Base-by-base conservation (phyloP, 1,140 invertebrate species). In the Dryas iulia region DNA sequence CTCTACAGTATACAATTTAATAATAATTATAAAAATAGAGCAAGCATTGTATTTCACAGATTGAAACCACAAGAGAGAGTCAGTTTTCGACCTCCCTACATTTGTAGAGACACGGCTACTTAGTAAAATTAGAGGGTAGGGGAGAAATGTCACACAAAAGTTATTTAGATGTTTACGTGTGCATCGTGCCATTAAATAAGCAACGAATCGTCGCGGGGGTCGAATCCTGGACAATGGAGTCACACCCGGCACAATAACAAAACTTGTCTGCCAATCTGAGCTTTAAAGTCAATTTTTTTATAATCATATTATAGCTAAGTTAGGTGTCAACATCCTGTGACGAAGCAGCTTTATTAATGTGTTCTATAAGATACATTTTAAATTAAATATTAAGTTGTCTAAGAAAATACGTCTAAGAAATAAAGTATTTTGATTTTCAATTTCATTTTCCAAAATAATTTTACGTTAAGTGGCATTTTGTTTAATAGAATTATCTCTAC, bases 121-220 rank as follows among this genome's bases (percentile, higher is more conserved):
- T 87, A 90, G 86, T 82, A 79, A 90, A 90, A 90, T 90, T 87
- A 89, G 81, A 82, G 84, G 83, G 79, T 79, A 77, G 83, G 86
- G 84, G 86, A 82, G 80, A 83, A 78, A 62, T 87, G 86, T 86
- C 84, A 86, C 84, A 85, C 86, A 87, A 88, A 90, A 89, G 86
- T 89, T 89, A 91, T 91, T 89, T 91, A 89, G 88, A 91, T 91
- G 88, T 91, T 89, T 91, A 84, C 84, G 86, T 87, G 88, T 90
- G 84, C 86, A 89, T 76, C 82, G 86, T 87, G 86, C 84, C 87
- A 89, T 90, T 87, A 89, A 90, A 90, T 90, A 85, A 86, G 88
- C 84, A 83, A 87, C 77, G 84, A 82, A 85, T 90, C 81, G 73
- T 75, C 77, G 84, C 79, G 77, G 82, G 72, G 84, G 86, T 77